Base-by-base conservation (phyloP, 2,888 invertebrate species). In the Lepidochrysops patricia region DNA sequence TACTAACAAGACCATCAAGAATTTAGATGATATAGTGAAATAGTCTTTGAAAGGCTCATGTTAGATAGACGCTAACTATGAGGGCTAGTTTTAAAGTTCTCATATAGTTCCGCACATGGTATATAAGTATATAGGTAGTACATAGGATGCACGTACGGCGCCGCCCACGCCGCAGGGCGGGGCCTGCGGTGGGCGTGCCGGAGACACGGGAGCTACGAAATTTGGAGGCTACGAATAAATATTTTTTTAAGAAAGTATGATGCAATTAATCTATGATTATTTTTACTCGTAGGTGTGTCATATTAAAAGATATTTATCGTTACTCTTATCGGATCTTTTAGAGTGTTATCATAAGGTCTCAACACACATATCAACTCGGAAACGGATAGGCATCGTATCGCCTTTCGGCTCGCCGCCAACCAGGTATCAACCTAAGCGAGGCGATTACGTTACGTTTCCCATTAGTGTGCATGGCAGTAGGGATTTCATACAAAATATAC, bases 91-190 rank as follows among this genome's bases (percentile, higher is more conserved):
- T 50, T 35, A 58, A 58, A 34, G 34, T 50, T 50, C 58, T 27
- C 49, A 49, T 58, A 34, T 50, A 49, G 15, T 58, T 58, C 35
- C 58, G 35, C 13, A 35, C 34, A 58, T 58, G 50, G 58, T 58
- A 60, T 54, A 60, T 54, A 43, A 19, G 15, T 43, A 43, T 43
- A 43, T 43, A 29, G 29, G 63, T 57, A 58, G 43, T 59, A 57
- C 58, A 57, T 60, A 43, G 58, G 58, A 61, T 61, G 70, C 69
- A 68, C 63, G 67, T 64, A 64, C 62, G 32, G 63, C 62, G 73
- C 78, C 82, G 83, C 82, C 82, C 61, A 66, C 32, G 60, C 6
- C 4, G 29, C 9, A 67, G 65, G 84, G 83, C 74, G 82, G 71
- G 69, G 70, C 61, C 63, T 64, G 1, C 3, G 15, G 65, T 70